Evolutionary conservation across 2,113 vertebrate species (phyloP).

Genomic region (Centropus unirufus): DNA sequence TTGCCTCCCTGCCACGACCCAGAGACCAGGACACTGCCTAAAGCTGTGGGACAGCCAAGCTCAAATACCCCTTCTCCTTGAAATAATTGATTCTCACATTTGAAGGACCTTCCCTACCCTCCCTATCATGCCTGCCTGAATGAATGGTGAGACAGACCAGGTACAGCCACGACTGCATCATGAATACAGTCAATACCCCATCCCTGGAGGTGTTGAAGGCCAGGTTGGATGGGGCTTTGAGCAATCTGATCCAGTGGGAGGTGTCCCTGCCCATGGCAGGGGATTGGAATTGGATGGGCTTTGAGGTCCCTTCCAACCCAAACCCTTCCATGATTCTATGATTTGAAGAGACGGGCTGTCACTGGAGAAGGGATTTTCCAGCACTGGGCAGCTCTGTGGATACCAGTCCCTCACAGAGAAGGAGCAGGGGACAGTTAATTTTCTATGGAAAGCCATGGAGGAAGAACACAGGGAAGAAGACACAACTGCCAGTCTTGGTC

Average conservation of each 20-base stretch:
- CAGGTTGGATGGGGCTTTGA: too few relatives aligned
- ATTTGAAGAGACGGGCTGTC: background rate
- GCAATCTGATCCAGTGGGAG: too few relatives aligned
- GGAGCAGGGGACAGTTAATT: background rate
- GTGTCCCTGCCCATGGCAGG: too few relatives aligned
- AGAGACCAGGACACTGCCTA: background rate
- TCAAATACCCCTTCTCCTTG: background rate
- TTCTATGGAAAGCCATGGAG: background rate
- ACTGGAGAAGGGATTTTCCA: background rate
- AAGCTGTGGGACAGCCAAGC: background rate
- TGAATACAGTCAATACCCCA: background rate
- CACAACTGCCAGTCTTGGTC: background rate
- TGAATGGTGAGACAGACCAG: accelerated
- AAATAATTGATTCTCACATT: background rate
- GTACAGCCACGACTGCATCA: accelerated
- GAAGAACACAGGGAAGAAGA: background rate
- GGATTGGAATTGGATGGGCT: too few relatives aligned
- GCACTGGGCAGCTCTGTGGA: background rate
- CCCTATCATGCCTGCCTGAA: background rate
- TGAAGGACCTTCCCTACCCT: background rate
- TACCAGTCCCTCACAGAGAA: background rate
- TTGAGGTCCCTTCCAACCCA: too few relatives aligned
- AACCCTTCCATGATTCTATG: too few relatives aligned
- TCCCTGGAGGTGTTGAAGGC: too few relatives aligned
- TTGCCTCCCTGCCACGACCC: background rate